Base-by-base conservation (phyloP, 1,140 invertebrate species). In the Trichogramma pretiosum region DNA sequence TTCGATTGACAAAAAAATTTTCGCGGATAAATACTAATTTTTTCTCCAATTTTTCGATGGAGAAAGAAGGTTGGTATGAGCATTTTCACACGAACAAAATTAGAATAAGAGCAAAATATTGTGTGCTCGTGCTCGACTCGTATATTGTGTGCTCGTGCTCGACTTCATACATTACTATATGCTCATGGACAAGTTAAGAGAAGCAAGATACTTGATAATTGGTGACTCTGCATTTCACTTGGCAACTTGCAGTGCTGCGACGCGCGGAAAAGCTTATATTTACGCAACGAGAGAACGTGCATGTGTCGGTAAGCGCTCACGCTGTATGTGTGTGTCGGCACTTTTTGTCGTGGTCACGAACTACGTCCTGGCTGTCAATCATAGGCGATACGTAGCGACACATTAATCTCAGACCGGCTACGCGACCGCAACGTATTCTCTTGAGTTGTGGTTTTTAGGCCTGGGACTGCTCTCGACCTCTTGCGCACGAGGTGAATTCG, bases 321-420 rank as follows among this genome's bases (percentile, higher is more conserved):
- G 58, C 55, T 56, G 55, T 53, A 51, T 58, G 60, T 58, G 60
- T 52, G 50, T 44, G 68, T 70, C 68, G 68, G 66, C 64, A 56
- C 65, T 71, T n/a, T n/a, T 71, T 71, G 67, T 70, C 67, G 68
- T 55, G 65, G 67, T 68, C 64, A 63, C 63, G 58, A 52, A 46
- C 5, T 28, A 11, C 11, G 24, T 28, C 24, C 24, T 7, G 52
- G 41, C 60, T 71, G 68, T 70, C 68, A 70, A 71, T 71, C 68
- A 71, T 52, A 59, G 56, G 60, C 57, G 63, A 70, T 68, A 66
- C 38, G 53, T 64, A 61, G 62, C 65, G 68, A 71, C 68, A 67
- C 68, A 67, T 71, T 70, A 71, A 71, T 71, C 67, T 65, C 56
- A 48, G 36, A 48, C 37, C 17, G 32, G 46, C 52, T 56, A 63